These are phyloP conservation scores for Drosophila fuyamai DNA, from an alignment of 1,140 invertebrate species.

Conservation along the genomic window DNA sequence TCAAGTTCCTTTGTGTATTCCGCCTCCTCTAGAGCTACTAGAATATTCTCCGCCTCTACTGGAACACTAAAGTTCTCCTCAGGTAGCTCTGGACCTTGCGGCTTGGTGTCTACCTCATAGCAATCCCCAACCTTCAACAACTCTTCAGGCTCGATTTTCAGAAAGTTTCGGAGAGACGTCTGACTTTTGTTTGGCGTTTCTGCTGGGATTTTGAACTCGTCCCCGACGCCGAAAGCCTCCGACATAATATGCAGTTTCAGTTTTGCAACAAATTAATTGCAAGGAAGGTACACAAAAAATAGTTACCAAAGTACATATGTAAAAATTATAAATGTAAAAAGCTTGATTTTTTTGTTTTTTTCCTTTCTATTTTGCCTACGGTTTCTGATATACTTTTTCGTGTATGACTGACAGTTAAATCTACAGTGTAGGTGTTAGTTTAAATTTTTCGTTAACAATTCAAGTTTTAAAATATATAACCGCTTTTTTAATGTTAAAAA, in stretches of 20 bases:
- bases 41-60: neutral
- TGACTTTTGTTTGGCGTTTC: conserved; percentile 12
- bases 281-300: neutral
- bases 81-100: no score
- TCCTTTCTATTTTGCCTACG: neutral
- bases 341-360: neutral
- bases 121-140: neutral
- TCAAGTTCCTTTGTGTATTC: neutral
- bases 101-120: neutral
- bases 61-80: neutral
- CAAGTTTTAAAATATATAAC: no score
- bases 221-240: conserved; percentile 5
- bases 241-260: conserved; percentile 36
- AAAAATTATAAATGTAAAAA: conserved; percentile 24
- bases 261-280: neutral
- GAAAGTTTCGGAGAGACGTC: neutral
- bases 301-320: neutral
- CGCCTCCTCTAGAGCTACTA: neutral
- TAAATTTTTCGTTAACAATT: neutral
- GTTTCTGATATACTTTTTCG: neutral
- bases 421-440: no score
- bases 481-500: no score
- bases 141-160: conserved; percentile 5
- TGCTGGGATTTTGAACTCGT: conserved; percentile 16
- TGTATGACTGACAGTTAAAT: conserved; percentile 1